Base-by-base conservation (phyloP, 37 sponge, comb jelly and placozoan genomes). In the Tethya wilhelma region DNA sequence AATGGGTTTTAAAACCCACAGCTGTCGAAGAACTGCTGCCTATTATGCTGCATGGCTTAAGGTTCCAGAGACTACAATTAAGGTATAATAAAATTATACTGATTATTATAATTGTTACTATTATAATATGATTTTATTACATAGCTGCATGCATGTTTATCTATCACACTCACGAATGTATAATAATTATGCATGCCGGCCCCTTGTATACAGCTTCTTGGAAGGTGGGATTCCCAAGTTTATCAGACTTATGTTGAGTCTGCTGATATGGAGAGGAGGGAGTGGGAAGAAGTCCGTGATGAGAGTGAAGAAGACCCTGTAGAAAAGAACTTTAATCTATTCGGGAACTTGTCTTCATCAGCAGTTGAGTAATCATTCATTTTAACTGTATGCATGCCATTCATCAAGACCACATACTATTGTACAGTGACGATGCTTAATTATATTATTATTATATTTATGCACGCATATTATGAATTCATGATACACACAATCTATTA, bases 171-270 rank as follows among this genome's bases (percentile, higher is more conserved):
- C n/a, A n/a, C n/a, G n/a, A n/a, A n/a, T n/a, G n/a, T n/a, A n/a
- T n/a, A 49, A 19, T 49, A 49, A 49, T 14, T 14, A 9, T 49
- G 53, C 53, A 49, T 49, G 53, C 14, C 14, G 14, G 53, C 14
- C 14, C 14, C 14, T 49, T 14, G 14, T 49, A 49, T 14, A 60
- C 28, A 60, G 63, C 22, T 12, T 25, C 28, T 60, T 7, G 63
- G 63, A 60, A 60, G 63, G 22, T 60, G 63, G 63, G 63, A 60
- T 23, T 60, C 63, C 28, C 63, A 60, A n/a, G 63, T 60, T 23
- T 60, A 60, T 60, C 63, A 60, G 28, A 60, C 63, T 6, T 60
- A 60, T n/a, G 63, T 60, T 25, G 26, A 60, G 20, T 25, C 26
- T 23, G 63, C 63, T n/a, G 63, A 60, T 26, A 25, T 60, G 6